Conservation (phyloP, 2,797 vertebrate genomes). For the Hydrolagus colliei region DNA sequence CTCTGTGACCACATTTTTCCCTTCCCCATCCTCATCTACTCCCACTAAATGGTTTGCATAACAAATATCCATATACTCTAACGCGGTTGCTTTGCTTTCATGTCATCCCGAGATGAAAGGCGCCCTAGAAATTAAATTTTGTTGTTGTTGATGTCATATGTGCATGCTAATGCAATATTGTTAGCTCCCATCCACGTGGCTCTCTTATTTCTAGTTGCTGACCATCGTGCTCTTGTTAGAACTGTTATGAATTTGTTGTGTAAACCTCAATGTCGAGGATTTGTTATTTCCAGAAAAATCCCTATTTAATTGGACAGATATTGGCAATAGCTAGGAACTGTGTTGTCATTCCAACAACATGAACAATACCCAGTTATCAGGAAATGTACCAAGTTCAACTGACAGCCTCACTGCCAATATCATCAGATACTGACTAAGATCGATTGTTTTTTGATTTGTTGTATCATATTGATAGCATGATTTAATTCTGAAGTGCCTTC, state of each 20-base stretch:
- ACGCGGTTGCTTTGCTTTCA: too few species aligned
- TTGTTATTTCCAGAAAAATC: neutral
- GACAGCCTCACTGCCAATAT: neutral
- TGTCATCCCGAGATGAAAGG: too few species aligned
- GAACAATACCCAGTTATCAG: neutral
- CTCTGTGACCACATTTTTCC: too few species aligned
- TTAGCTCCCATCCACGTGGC: neutral
- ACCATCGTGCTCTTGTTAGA: neutral
- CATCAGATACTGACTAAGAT: neutral
- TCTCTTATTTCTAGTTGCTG: neutral
- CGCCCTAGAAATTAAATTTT: too few species aligned
- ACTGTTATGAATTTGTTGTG: neutral
- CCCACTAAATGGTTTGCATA: too few species aligned
- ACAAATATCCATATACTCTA: too few species aligned
- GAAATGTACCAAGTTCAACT: neutral
- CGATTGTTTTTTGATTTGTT: neutral
- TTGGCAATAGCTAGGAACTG: neutral
- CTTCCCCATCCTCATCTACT: too few species aligned
- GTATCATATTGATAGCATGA: constrained; percentile 9
- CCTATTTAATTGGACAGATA: neutral
- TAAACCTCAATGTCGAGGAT: neutral
- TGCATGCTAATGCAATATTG: too few species aligned
- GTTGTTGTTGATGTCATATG: neutral
- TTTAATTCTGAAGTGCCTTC: neutral
- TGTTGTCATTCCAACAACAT: neutral